Conservation (phyloP, 2,113 vertebrate species). For the Parotia lawesii region DNA sequence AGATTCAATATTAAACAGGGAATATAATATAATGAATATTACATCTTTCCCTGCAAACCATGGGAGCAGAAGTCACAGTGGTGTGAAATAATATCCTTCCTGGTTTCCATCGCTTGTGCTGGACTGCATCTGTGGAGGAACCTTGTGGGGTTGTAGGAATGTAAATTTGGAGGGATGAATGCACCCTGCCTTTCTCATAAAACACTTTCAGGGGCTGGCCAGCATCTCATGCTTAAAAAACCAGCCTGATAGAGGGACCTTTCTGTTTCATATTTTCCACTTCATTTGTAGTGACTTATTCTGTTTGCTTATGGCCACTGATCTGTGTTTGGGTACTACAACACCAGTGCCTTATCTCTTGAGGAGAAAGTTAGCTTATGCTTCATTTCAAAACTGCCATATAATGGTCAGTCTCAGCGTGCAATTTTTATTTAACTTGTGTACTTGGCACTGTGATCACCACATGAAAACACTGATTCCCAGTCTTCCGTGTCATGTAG, state of each 20-base stretch:
- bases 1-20: background rate
- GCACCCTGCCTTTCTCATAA: background rate
- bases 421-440: constrained; percentile 31
- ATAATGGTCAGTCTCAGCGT: constrained; percentile 5
- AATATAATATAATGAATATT: background rate
- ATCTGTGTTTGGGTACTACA: constrained; percentile 5
- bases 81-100: background rate
- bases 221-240: background rate
- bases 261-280: constrained; percentile 52
- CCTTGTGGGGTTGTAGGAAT: rapidly evolving
- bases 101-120: rapidly evolving
- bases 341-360: constrained; percentile 19
- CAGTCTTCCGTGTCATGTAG: background rate
- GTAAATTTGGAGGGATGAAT: background rate
- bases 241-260: background rate
- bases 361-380: constrained; percentile 5
- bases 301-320: constrained; percentile 40
- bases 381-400: constrained; percentile 26
- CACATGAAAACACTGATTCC: background rate
- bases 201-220: background rate
- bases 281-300: constrained; percentile 42
- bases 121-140: background rate
- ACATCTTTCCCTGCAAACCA: background rate
- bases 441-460: background rate
- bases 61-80: background rate